Evolutionary conservation across 2,113 vertebrate genomes (phyloP), one percentile per base, ranked within the genome.

Genomic region (Lota lota): DNA sequence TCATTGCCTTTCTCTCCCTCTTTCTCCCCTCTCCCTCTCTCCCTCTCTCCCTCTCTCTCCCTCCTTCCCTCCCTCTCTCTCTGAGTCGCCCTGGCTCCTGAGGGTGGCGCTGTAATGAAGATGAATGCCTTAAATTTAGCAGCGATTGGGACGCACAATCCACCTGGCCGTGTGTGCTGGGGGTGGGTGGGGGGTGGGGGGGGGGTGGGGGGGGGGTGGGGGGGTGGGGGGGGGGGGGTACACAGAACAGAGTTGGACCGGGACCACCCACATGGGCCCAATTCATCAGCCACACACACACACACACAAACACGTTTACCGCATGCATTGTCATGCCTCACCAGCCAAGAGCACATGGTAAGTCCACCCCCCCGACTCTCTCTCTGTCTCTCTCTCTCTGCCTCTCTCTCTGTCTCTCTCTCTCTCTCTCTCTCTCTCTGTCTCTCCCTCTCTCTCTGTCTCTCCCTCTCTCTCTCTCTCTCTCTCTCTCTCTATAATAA

Each of bases 21-120:
- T 28, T n/a, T n/a, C n/a, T n/a, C n/a, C n/a, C n/a, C n/a, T n/a
- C n/a, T n/a, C n/a, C n/a, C n/a, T n/a, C n/a, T n/a, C n/a, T n/a
- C n/a, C n/a, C n/a, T n/a, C n/a, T n/a, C n/a, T n/a, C n/a, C n/a
- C n/a, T n/a, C n/a, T n/a, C n/a, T n/a, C n/a, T n/a, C n/a, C n/a
- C 40, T 50, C 12, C 40, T 50, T 50, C 40, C 40, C 47, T 67
- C 62, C 62, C 22, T 65, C 64, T 7, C 66, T 36, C 21, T 28
- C 24, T 66, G 22, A 53, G n/a, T 64, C 51, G 28, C 56, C 4
- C 56, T 40, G 66, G 66, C 63, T 73, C 76, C 80, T 64, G 78
- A 76, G 75, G 82, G 83, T 22, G 70, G 64, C 72, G 70, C 81
- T 82, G 61, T 81, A 80, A 88, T 86, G 80, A 83, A 88, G 87